phyloP scores from a whole-genome alignment of 1,140 invertebrate genomes.

The Dendrolimus punctatus region DNA sequence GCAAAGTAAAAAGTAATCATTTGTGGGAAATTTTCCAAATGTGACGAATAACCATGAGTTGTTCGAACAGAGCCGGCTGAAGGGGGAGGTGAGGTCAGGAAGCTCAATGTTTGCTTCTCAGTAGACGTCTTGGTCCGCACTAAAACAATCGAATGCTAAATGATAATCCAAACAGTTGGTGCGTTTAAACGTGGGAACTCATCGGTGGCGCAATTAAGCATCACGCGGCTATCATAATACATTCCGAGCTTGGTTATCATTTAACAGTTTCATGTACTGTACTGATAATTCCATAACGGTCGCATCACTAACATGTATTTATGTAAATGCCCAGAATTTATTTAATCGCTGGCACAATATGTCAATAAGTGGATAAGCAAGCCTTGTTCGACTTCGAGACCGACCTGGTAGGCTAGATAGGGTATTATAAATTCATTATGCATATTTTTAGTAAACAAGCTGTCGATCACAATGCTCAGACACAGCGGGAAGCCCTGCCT shows the following conservation, averaged over 20 bases:
- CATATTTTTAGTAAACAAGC: conserved; percentile 72
- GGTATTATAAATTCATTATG: conserved; percentile 71
- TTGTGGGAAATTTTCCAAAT: too few species aligned
- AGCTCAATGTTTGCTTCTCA: conserved; percentile 54
- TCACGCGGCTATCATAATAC: conserved; percentile 34
- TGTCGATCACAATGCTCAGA: conserved; percentile 65
- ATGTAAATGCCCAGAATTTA: too few species aligned
- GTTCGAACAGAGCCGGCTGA: conserved; percentile 3
- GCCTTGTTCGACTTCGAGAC: conserved; percentile 6
- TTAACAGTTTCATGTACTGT: not conserved
- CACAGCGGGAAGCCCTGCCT: conserved; percentile 55
- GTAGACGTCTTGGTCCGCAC: conserved; percentile 58
- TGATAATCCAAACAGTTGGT: conserved; percentile 58
- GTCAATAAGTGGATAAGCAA: conserved; percentile 14
- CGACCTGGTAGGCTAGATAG: conserved; percentile 36
- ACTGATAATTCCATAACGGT: too few species aligned
- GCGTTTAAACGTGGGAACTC: conserved; percentile 67
- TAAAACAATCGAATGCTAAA: conserved; percentile 71
- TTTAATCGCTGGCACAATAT: not conserved
- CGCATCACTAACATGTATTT: too few species aligned
- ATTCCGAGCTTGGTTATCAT: conserved; percentile 19
- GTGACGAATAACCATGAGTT: not conserved
- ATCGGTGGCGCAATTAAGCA: conserved; percentile 56
- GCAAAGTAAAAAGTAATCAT: too few species aligned
- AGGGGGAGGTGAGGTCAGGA: conserved; percentile 19